phyloP scores from a whole-genome alignment of 1,140 invertebrate genomes.

The Gryon sp. region DNA sequence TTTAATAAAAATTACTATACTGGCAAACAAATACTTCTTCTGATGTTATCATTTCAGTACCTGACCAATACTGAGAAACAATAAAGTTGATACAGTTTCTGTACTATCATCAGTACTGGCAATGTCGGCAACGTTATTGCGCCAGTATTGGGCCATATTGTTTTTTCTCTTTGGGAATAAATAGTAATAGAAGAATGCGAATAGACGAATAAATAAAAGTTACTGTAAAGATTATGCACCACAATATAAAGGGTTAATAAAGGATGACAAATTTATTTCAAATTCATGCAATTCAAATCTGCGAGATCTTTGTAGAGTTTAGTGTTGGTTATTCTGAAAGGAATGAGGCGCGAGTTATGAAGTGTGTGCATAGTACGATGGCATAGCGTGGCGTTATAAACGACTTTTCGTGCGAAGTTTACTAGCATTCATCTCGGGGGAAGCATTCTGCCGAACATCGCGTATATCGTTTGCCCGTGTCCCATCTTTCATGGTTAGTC shows the following conservation, averaged over 20 bases:
- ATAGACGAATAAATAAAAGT: background rate
- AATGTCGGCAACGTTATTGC: too few species aligned
- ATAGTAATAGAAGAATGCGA: background rate
- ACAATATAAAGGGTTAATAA: conserved; percentile 38
- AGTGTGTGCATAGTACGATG: conserved; percentile 72
- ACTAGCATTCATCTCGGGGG: conserved; percentile 74
- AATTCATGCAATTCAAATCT: conserved; percentile 52
- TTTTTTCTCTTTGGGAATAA: too few species aligned
- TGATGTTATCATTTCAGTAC: too few species aligned
- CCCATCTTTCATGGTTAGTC: conserved; percentile 14
- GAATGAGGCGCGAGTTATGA: conserved; percentile 72
- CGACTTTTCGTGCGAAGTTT: conserved; percentile 76
- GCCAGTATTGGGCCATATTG: too few species aligned
- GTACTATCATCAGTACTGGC: too few species aligned
- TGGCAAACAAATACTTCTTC: too few species aligned
- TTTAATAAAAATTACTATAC: too few species aligned
- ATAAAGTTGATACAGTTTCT: too few species aligned
- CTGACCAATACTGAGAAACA: too few species aligned
- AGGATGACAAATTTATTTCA: conserved; percentile 52
- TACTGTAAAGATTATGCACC: conserved; percentile 2
- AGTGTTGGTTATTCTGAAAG: conserved; percentile 55
- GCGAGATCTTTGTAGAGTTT: conserved; percentile 57
- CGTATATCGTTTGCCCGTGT: conserved; percentile 8
- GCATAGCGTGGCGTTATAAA: conserved; percentile 74
- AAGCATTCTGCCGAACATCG: conserved; percentile 51